phyloP scores from a whole-genome alignment of 2,797 vertebrate genomes.

The Karalla daura region DNA sequence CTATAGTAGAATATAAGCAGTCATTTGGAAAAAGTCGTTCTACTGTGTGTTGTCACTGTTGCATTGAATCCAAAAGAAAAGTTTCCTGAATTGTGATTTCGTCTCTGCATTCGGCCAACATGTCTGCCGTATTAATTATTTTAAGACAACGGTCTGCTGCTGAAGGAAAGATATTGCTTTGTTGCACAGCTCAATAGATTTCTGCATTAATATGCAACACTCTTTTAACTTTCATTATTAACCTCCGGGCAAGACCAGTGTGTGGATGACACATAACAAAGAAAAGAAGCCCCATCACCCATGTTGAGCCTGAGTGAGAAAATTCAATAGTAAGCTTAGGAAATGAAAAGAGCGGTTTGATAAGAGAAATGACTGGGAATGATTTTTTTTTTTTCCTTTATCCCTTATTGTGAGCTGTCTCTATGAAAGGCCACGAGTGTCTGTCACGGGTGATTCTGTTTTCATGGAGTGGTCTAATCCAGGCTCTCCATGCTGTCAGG shows the following conservation, averaged over 20 bases:
- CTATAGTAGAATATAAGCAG: neutral
- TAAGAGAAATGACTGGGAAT: conserved; percentile 74
- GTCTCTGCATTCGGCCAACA: conserved; percentile 9
- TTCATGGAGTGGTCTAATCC: conserved; percentile 75
- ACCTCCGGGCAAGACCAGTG: conserved; percentile 54
- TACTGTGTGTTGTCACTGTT: neutral
- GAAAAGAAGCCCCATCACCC: conserved; percentile 63
- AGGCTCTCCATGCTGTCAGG: conserved; percentile 62
- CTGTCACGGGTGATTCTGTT: conserved; percentile 67
- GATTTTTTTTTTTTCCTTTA: conserved; percentile 36
- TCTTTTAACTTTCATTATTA: conserved; percentile 75
- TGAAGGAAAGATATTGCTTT: conserved; percentile 58
- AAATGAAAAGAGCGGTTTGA: conserved; percentile 77
- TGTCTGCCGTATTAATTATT: conserved; percentile 35
- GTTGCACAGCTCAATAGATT: conserved; percentile 55
- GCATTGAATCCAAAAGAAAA: conserved; percentile 30
- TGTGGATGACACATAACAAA: conserved; percentile 64
- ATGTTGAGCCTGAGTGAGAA: conserved; percentile 69
- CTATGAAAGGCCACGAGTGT: conserved; percentile 67
- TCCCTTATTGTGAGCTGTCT: conserved; percentile 62
- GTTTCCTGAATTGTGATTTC: conserved; percentile 27
- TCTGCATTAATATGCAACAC: conserved; percentile 75
- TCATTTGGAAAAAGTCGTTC: neutral
- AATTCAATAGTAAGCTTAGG: conserved; percentile 74
- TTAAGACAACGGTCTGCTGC: conserved; percentile 43